Percentiles rank a stretch among this genome's conserved stretches.
These are phyloP conservation scores for Macquaria australasica DNA, from an alignment of 2,113 vertebrate genomes.

Conservation along the genomic window DNA sequence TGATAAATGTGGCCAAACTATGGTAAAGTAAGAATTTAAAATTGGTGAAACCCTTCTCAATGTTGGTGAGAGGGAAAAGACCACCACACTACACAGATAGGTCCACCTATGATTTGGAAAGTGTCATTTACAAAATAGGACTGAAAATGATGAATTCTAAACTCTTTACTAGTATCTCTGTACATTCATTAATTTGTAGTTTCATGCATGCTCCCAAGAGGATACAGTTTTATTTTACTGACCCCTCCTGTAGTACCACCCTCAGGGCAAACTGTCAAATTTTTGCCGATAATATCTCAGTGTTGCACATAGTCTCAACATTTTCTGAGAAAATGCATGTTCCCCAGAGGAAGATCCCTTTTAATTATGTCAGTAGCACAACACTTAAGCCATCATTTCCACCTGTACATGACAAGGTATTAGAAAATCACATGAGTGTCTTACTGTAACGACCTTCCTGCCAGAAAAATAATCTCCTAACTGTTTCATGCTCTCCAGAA, in stretches of 20 bases:
- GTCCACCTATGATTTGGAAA: background rate
- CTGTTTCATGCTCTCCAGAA: background rate
- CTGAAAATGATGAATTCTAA: background rate
- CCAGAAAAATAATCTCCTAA: no score
- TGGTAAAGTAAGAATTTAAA: background rate
- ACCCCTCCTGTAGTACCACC: background rate
- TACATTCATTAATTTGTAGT: background rate
- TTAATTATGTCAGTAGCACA: no score
- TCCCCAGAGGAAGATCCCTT: background rate
- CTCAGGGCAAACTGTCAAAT: background rate
- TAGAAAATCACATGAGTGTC: background rate
- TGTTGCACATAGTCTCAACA: background rate
- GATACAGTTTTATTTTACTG: background rate
- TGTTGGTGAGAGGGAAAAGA: background rate
- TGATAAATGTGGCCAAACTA: background rate
- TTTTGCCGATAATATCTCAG: background rate
- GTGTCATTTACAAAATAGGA: background rate
- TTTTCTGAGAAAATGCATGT: background rate
- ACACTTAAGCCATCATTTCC: no score
- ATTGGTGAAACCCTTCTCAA: background rate
- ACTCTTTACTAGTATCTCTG: background rate
- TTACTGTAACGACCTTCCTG: background rate
- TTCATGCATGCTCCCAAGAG: background rate
- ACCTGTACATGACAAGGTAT: background rate
- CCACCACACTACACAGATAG: background rate